Conservation (phyloP, 1,140 invertebrate genomes). For the Plectrocnemia conspersa region DNA sequence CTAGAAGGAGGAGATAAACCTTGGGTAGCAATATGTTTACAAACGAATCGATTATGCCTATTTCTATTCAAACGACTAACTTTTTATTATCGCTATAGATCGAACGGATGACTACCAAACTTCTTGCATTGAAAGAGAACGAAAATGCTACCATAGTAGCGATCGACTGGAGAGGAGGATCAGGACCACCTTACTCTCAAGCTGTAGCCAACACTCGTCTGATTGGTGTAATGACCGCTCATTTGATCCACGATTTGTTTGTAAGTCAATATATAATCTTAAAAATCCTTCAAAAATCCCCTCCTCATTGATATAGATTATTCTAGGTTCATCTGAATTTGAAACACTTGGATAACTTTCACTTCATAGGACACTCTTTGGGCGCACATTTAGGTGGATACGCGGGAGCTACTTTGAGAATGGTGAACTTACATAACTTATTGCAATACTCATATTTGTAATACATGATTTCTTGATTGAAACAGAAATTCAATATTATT, state of each 20-base stretch:
- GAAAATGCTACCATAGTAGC: slow-evolving; percentile 70
- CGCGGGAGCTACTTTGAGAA: slow-evolving; percentile 67
- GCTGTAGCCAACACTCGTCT: slow-evolving; percentile 87
- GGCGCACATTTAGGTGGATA: slow-evolving; percentile 84
- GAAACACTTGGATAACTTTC: slow-evolving; percentile 58
- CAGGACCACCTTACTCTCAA: slow-evolving; percentile 82
- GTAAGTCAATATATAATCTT: slow-evolving; percentile 42
- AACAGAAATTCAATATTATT: neutral
- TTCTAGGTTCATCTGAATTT: slow-evolving; percentile 51
- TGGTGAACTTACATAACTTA: slow-evolving; percentile 42
- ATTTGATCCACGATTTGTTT: slow-evolving; percentile 60
- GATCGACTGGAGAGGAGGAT: slow-evolving; percentile 81
- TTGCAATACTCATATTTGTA: neutral
- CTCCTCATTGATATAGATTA: slow-evolving; percentile 3
- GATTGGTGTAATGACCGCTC: slow-evolving; percentile 75
- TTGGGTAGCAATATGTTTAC: too few species aligned
- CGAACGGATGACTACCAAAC: slow-evolving; percentile 11
- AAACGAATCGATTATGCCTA: too few species aligned
- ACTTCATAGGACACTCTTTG: slow-evolving; percentile 87
- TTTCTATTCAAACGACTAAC: too few species aligned
- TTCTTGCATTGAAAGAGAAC: slow-evolving; percentile 58
- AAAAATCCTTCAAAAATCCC: neutral
- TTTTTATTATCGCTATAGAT: too few species aligned
- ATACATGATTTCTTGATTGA: neutral
- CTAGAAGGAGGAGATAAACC: slow-evolving; percentile 72